Evolutionary conservation across 2,888 invertebrate genomes (phyloP).

Genomic region (Eupithecia insigniata): DNA sequence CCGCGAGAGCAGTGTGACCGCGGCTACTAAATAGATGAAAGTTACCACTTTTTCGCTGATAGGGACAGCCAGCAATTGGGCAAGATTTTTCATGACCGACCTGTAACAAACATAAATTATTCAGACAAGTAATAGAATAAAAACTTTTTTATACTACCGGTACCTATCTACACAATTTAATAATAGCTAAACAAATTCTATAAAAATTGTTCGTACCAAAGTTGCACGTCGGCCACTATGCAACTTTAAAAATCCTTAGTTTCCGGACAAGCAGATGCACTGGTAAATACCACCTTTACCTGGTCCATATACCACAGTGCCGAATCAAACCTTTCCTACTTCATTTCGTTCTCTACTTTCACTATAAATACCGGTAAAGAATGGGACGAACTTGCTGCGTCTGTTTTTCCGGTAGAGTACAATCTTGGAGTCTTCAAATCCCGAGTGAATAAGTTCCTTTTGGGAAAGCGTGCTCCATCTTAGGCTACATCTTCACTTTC

Average conservation of each 20-base stretch:
- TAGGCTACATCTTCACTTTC: too few species aligned
- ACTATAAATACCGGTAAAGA: too few species aligned
- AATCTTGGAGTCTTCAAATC: too few species aligned
- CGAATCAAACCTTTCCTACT: too few species aligned
- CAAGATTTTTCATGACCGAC: slow-evolving; percentile 90
- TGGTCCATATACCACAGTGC: too few species aligned
- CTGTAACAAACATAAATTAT: slow-evolving; percentile 65
- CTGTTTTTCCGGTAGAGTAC: too few species aligned
- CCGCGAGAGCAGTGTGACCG: slow-evolving; percentile 83
- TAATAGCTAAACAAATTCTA: not conserved
- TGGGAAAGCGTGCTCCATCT: too few species aligned
- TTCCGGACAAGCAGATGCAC: too few species aligned
- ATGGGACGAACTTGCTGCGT: too few species aligned
- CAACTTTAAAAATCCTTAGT: not conserved
- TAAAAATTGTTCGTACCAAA: not conserved
- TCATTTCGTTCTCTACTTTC: too few species aligned
- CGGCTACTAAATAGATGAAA: slow-evolving; percentile 83
- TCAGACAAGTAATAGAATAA: not conserved
- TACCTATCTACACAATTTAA: not conserved
- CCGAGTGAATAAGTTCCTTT: too few species aligned
- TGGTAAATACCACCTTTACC: too few species aligned
- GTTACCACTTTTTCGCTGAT: slow-evolving; percentile 87
- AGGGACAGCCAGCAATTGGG: slow-evolving; percentile 88
- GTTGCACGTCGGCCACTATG: not conserved
- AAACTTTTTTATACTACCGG: not conserved